Conservation (phyloP, 2,888 invertebrate species). For the Eueremaeus valkanovi region DNA sequence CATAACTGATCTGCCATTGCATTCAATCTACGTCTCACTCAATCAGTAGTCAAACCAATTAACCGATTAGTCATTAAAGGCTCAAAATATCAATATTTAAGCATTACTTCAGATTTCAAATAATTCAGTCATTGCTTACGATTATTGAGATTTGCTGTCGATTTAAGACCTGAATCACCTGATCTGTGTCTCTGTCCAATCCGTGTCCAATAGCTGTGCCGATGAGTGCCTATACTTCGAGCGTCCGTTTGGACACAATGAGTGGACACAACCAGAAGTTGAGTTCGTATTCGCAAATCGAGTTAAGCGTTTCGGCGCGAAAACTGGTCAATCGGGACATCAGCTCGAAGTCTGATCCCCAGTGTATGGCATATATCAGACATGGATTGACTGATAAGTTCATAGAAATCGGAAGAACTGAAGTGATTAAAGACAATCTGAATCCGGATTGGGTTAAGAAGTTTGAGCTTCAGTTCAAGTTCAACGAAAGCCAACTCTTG, state of each 20-base stretch:
- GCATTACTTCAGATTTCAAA: too few relatives aligned
- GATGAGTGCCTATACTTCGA: too few relatives aligned
- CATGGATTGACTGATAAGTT: conserved; percentile 48
- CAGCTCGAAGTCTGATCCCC: conserved; percentile 59
- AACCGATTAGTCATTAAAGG: too few relatives aligned
- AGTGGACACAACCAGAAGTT: conserved; percentile 35
- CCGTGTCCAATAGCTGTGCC: too few relatives aligned
- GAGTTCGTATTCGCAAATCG: conserved; percentile 47
- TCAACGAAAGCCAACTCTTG: conserved; percentile 59
- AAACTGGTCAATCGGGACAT: conserved; percentile 56
- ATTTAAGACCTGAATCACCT: too few relatives aligned
- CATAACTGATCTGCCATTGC: too few relatives aligned
- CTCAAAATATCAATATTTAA: too few relatives aligned
- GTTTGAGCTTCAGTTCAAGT: conserved; percentile 58
- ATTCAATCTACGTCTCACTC: too few relatives aligned
- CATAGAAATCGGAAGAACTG: conserved; percentile 54
- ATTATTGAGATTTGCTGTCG: too few relatives aligned
- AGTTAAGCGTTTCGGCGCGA: conserved; percentile 53
- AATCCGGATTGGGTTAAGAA: conserved; percentile 59
- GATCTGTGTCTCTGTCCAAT: too few relatives aligned
- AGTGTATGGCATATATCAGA: conserved; percentile 53
- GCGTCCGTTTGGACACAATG: conserved; percentile 21
- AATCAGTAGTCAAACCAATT: too few relatives aligned
- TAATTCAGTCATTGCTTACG: too few relatives aligned
- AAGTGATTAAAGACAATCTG: conserved; percentile 55